phyloP scores from a whole-genome alignment of 2,888 invertebrate species.

The Capitulum mitella region DNA sequence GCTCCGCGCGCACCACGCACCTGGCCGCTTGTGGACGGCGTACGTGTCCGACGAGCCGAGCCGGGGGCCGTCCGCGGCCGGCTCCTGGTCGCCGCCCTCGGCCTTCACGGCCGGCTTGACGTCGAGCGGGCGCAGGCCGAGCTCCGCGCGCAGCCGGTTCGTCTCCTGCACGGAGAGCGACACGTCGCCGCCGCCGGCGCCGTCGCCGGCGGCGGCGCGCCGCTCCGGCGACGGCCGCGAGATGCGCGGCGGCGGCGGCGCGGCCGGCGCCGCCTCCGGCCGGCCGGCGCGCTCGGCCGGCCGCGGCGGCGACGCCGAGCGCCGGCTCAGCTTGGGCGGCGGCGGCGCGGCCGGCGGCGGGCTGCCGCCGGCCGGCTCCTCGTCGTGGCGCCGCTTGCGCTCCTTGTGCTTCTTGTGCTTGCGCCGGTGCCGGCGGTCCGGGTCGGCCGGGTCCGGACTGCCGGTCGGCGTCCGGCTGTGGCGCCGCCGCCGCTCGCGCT shows the following conservation, averaged over 20 bases:
- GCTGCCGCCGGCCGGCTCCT: background rate
- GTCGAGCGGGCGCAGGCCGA: slow-evolving; percentile 88
- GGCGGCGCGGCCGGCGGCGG: background rate
- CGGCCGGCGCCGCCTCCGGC: background rate
- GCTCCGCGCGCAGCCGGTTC: slow-evolving; percentile 80
- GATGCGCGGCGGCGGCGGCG: background rate
- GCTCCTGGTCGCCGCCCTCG: slow-evolving; percentile 48
- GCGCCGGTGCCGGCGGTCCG: background rate
- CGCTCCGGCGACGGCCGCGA: background rate
- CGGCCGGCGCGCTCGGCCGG: slow-evolving; percentile 24
- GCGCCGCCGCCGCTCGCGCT: background rate
- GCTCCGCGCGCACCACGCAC: too few relatives aligned
- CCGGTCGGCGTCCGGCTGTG: background rate
- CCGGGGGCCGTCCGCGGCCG: slow-evolving; percentile 49
- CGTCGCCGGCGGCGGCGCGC: background rate
- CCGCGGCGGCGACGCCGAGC: background rate
- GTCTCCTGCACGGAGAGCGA: slow-evolving; percentile 74
- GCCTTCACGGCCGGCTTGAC: slow-evolving; percentile 47
- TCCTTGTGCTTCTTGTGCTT: slow-evolving; percentile 20
- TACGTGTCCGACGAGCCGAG: slow-evolving; percentile 11
- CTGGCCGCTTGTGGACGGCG: slow-evolving; percentile 29
- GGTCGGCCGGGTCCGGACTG: background rate
- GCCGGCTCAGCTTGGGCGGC: slow-evolving; percentile 9
- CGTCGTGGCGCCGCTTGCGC: background rate
- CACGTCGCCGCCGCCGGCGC: slow-evolving; percentile 30